Evolutionary conservation across 2,797 vertebrate species (phyloP), one percentile per base, ranked within the genome.

Genomic region (Choloepus didactylus): DNA sequence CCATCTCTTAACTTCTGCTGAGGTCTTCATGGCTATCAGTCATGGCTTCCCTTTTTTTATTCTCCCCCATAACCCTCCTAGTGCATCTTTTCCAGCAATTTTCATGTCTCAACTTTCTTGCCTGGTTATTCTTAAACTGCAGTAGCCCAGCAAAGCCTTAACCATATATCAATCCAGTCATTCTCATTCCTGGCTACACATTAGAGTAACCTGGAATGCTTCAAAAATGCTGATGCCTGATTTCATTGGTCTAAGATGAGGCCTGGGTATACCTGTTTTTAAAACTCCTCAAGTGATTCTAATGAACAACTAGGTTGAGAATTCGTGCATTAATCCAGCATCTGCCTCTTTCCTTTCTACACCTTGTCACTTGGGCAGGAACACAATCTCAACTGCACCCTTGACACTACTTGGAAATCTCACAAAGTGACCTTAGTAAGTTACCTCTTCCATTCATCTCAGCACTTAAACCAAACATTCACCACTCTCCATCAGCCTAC

Each of bases 301-400:
- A 82, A 94, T 56, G 67, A 95, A 1, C 6, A 90, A 70, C 38
- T 9, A 79, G 54, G 59, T 67, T 85, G 31, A 96, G 64, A 75
- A 38, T 16, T 25, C 56, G 18, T 80, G 69, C 29, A 66, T 38
- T 51, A 80, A 70, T 56, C 25, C 8, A 92, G 9, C 6, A 21
- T 38, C 23, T 66, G 16, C 44, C 46, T 84, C 41, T 88, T 81
- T n/a, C 9, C 27, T 92, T 81, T 80, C 38, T 84, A 16, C 81
- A 75, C 38, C 9, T 79, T 3, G 2, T 41, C 23, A 80, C 6
- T 27, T 59, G 59, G 54, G 59, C 54, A 85, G n/a, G 11, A 94
- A 86, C 60, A 12, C 56, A 94, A 59, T 62, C 46, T 54, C 21
- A 54, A 8, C 31, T 79, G 35, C 29, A 56, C 11, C 9, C 6